Evolutionary conservation across 2,113 vertebrate genomes (phyloP).

Genomic region (Gopherus evgoodei): DNA sequence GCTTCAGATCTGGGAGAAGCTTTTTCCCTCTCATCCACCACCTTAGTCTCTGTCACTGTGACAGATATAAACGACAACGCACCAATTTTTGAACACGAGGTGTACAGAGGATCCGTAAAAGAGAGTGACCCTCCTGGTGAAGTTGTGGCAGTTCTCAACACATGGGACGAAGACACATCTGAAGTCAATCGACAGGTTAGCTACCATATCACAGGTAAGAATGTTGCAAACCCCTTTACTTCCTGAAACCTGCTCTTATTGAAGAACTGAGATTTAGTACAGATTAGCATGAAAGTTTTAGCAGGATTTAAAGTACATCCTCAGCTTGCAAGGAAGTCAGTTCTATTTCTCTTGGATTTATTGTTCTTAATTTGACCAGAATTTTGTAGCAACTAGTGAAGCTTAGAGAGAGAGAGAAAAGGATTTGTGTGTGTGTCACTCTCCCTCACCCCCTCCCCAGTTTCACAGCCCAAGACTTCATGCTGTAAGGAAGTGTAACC

Average conservation of each 20-base stretch:
- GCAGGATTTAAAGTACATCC: neutral
- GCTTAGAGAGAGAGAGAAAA: neutral
- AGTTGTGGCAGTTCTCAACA: conserved; percentile 95
- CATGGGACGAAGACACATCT: conserved; percentile 92
- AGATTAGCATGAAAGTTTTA: neutral
- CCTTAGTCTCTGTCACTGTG: conserved; percentile 89
- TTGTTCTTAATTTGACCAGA: neutral
- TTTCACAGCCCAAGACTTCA: conserved; percentile 12
- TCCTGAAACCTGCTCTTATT: neutral
- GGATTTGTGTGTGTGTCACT: neutral
- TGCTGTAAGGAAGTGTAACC: conserved; percentile 4
- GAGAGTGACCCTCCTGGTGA: conserved; percentile 94
- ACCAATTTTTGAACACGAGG: conserved; percentile 88
- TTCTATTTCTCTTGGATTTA: fast-evolving
- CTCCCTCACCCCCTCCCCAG: neutral
- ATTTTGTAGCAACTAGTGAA: neutral
- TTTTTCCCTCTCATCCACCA: conserved; percentile 88
- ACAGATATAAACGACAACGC: conserved; percentile 95
- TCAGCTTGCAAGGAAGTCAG: neutral
- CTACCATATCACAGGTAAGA: conserved; percentile 97
- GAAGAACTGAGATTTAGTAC: neutral
- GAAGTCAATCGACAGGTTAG: conserved; percentile 94
- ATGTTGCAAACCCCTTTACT: conserved; percentile 3
- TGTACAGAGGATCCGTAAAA: conserved; percentile 89
- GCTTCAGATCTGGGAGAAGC: conserved; percentile 93